These are phyloP conservation scores for Pelecanoides urinatrix DNA, from an alignment of 2,113 vertebrate species.

Conservation along the genomic window DNA sequence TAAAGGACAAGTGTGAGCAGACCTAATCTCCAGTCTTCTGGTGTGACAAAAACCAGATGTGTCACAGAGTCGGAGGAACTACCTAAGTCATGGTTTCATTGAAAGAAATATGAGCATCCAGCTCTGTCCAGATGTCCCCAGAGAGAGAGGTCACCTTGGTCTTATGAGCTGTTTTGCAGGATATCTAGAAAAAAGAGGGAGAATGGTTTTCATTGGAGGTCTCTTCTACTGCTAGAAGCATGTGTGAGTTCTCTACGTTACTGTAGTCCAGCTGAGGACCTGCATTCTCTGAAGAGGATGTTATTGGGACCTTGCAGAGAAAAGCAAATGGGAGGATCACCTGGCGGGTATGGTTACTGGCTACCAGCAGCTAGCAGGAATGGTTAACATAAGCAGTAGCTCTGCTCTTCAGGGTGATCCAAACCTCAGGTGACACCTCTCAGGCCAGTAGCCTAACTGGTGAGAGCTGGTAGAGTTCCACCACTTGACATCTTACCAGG, in stretches of 20 bases:
- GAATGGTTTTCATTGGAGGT: neutral
- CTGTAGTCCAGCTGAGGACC: neutral
- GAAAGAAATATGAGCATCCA: neutral
- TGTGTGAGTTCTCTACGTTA: neutral
- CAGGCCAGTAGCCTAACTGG: rapidly evolving
- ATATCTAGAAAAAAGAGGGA: neutral
- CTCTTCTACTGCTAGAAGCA: neutral
- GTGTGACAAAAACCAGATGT: neutral
- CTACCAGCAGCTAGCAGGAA: neutral
- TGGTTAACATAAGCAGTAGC: neutral
- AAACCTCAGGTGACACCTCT: neutral
- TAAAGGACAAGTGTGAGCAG: neutral
- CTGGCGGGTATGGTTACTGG: neutral
- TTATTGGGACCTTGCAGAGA: neutral
- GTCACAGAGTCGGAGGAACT: neutral
- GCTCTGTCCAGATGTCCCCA: neutral
- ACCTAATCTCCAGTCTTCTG: neutral
- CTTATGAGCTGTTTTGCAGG: neutral
- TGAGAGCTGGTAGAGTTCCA: neutral
- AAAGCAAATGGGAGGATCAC: neutral
- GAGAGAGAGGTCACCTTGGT: neutral
- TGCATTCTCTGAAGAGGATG: neutral
- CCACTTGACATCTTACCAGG: neutral
- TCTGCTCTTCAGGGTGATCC: neutral
- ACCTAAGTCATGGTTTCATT: neutral